A percentile compares a stretch with the other conserved stretches of the same genome.
These are phyloP conservation scores for Tricholaema leucomelas DNA, from an alignment of 2,113 vertebrate species.

Conservation along the genomic window DNA sequence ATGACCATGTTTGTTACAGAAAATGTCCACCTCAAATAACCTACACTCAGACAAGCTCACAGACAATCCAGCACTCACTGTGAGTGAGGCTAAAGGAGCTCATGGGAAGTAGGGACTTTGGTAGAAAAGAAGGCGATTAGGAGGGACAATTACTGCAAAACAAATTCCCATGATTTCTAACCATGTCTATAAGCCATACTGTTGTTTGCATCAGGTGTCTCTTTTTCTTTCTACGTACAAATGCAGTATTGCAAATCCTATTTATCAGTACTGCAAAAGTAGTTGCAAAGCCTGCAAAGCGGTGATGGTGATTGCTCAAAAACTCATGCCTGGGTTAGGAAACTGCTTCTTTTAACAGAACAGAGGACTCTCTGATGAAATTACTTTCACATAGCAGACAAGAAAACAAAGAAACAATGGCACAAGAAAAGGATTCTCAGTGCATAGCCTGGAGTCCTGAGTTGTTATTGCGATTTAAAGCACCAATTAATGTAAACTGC, in stretches of 20 bases:
- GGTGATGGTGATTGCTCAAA: not conserved
- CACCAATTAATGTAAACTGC: constrained; percentile 25
- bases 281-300: not conserved
- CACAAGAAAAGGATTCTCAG: not conserved
- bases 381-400: not conserved
- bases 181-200: rapidly evolving
- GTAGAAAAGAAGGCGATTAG: not conserved
- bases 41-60: not conserved
- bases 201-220: not conserved
- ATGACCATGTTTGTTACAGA: not conserved
- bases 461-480: constrained; percentile 8
- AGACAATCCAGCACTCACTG: not conserved
- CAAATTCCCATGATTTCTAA: not conserved
- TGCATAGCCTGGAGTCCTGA: not conserved
- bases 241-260: not conserved
- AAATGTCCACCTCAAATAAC: not conserved
- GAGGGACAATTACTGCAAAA: not conserved
- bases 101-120: not conserved
- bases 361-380: not conserved
- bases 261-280: not conserved
- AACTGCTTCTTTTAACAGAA: not conserved
- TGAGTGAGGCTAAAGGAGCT: not conserved
- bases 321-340: not conserved
- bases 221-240: not conserved
- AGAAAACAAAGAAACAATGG: not conserved